Base-by-base conservation (phyloP, 2,113 vertebrate species). In the Neofelis nebulosa region DNA sequence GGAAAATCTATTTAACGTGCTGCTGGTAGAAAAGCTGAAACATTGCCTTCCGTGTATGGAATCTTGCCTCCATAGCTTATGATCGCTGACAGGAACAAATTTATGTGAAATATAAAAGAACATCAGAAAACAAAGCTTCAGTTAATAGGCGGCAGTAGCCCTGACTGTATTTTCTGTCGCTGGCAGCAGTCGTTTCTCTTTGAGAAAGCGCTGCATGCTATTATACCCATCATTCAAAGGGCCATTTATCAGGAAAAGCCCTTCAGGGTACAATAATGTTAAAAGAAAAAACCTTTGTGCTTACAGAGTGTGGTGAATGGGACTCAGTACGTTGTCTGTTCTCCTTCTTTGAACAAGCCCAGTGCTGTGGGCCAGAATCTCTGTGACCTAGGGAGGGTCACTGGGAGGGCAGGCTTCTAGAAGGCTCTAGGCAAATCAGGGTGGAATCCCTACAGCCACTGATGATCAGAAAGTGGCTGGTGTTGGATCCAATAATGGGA, bases 221-320 rank as follows among this genome's bases (percentile, higher is more conserved):
- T 89, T 52, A 33, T 18, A 38, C 10, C 4, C 69, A 78, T 63
- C 86, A 82, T 65, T 87, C 55, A 89, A 88, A 65, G 38, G 63
- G 48, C 73, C 87, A 36, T 86, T 91, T 50, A 85, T 94, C 80
- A 90, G 74, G 81, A 74, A 65, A 91, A 95, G n/a, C 31, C 12
- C 78, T 88, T 91, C 65, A 90, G 85, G 50, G n/a, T n/a, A 84
- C 10, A 76, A 29, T 74, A 80, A 92, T 29, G n/a, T 36, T 50
- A 61, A 86, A 89, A 93, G 29, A 57, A 69, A 89, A 88, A 45
- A 15, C 1, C 11, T 68, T 45, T n/a, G 78, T 93, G 50, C 36
- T 91, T 69, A 18, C 29, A 68, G 78, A 52, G 21, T n/a, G 16
- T 5, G 6, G 18, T 57, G 45, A 88, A 57, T 7, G 15, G 48